Evolutionary conservation across 2,888 invertebrate species (phyloP).

Genomic region (Pterostichus niger): DNA sequence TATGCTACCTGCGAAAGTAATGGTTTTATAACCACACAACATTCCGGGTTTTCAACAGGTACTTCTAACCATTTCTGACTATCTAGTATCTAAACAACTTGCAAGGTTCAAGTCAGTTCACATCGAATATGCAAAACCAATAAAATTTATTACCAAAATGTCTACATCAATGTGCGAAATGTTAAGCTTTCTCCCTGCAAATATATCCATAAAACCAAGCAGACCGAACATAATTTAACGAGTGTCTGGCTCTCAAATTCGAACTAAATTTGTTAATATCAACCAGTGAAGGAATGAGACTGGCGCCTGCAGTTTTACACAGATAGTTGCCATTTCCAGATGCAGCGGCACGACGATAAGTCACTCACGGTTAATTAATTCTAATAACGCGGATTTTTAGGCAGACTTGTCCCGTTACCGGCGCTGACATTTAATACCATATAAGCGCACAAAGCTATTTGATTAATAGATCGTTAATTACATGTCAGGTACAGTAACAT

Average conservation of each 20-base stretch:
- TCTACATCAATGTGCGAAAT: not conserved
- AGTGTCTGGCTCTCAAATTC: slow-evolving; percentile 18
- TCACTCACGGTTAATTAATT: slow-evolving; percentile 15
- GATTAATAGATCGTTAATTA: slow-evolving; percentile 62
- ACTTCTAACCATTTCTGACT: not conserved
- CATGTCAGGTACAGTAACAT: slow-evolving; percentile 61
- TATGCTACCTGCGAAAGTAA: not conserved
- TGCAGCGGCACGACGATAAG: slow-evolving; percentile 9
- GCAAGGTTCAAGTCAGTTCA: not conserved
- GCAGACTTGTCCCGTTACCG: slow-evolving; percentile 38
- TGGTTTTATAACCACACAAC: not conserved
- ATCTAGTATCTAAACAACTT: not conserved
- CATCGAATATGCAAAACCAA: not conserved
- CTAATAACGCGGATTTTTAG: slow-evolving; percentile 24
- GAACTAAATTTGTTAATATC: slow-evolving; percentile 47
- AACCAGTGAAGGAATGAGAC: slow-evolving; percentile 17
- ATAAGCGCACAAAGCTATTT: slow-evolving; percentile 43
- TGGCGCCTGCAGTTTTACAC: slow-evolving; percentile 38
- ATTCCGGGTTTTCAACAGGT: not conserved
- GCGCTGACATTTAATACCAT: slow-evolving; percentile 58
- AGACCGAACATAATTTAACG: not conserved
- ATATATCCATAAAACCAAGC: not conserved
- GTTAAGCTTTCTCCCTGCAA: slow-evolving; percentile 16
- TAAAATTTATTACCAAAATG: not conserved
- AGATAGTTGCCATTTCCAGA: slow-evolving; percentile 24